Base-by-base conservation (phyloP, 2,113 vertebrate species). In the Clinocottus analis region DNA sequence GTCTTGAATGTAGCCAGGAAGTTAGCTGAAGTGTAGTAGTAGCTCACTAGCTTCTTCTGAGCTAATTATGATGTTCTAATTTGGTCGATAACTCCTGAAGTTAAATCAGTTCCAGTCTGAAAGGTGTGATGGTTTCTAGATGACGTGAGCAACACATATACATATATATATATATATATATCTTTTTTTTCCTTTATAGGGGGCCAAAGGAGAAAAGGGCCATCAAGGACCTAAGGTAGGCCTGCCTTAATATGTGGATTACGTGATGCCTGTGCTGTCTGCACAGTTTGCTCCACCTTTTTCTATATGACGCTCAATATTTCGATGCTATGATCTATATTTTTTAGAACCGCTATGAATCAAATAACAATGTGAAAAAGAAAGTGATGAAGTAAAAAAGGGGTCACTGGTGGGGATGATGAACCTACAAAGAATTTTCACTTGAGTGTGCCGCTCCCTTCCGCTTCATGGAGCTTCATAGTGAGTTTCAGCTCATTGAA, bases 181-280 rank as follows among this genome's bases (percentile, higher is more conserved):
- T n/a, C n/a, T n/a, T n/a, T n/a, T n/a, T 43, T 71, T 9, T 70
- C 16, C 67, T 65, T 74, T 3, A 79, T 89, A 99, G 97, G 97
- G 97, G 19, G 75, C 82, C 47, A 97, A 96, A 90, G 97, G 97
- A 77, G 96, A 97, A 39, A 97, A 96, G 45, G 97, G 97, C 78
- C 88, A 92, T 47, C 82, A 56, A 75, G 97, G 97, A 86, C 75
- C 63, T 21, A 96, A 94, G 97, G 97, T 98, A 66, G 7, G 62
- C 1, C 45, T 10, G 0, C 7, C 2, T 6, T 19, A 7, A 43
- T 23, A 5, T 37, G 56, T 77, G 31, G 39, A 33, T 53, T 41
- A 27, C 27, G 2, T 25, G 12, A 61, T 17, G 29, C 3, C 3
- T 47, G 13, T 29, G 10, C 29, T 8, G 1, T 21, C 11, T 64